These are phyloP conservation scores for Montipora cactus DNA, from an alignment of 64 coral and sea anemone genomes.

Conservation along the genomic window DNA sequence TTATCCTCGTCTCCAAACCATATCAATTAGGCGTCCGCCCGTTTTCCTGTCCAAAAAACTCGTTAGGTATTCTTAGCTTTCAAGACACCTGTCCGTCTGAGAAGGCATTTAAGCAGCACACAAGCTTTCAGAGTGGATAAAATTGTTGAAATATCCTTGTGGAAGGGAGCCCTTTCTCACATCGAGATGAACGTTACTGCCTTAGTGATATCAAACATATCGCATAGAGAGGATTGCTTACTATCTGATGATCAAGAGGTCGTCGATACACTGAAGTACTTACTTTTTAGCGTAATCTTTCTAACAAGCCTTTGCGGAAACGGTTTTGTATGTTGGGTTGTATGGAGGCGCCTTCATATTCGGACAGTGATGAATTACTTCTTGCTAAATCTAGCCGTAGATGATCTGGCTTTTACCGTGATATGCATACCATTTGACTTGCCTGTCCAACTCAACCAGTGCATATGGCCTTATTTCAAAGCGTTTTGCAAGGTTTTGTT, in stretches of 20 bases:
- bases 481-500: conserved; percentile 76
- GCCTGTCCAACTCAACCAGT: conserved; percentile 77
- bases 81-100: too few relatives aligned
- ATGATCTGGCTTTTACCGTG: conserved; percentile 82
- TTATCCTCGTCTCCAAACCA: too few relatives aligned
- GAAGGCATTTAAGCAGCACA: too few relatives aligned
- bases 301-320: conserved; percentile 69
- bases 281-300: conserved; percentile 74
- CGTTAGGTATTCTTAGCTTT: too few relatives aligned
- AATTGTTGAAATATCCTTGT: too few relatives aligned
- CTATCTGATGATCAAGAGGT: background rate
- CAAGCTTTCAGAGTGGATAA: too few relatives aligned
- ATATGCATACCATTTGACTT: conserved; percentile 91
- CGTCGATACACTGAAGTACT: conserved; percentile 56
- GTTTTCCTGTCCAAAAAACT: too few relatives aligned
- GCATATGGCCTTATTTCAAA: conserved; percentile 75
- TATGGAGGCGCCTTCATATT: conserved; percentile 76
- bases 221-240: background rate
- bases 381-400: conserved; percentile 76
- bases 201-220: background rate
- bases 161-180: too few relatives aligned
- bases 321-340: conserved; percentile 73
- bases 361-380: conserved; percentile 94
- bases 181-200: background rate
- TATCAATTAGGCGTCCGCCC: too few relatives aligned